Percentiles rank a stretch among this genome's conserved stretches.
phyloP scores from a whole-genome alignment of 2,797 vertebrate species.

The Apogon talboti region DNA sequence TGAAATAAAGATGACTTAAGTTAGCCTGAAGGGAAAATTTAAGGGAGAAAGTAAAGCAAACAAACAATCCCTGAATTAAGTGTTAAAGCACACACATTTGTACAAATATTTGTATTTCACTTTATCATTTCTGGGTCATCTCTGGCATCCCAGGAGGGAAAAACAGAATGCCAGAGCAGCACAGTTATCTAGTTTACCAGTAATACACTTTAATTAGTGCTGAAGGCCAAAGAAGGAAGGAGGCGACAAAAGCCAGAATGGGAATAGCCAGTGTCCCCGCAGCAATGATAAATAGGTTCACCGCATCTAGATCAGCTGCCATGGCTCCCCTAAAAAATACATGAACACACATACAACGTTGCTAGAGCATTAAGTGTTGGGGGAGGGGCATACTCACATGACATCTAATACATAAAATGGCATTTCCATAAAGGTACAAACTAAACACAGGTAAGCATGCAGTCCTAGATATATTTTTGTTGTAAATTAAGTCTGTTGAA shows the following conservation, averaged over 20 bases:
- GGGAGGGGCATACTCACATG: conserved; percentile 10
- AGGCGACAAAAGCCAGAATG: conserved; percentile 93
- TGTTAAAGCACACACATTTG: background rate
- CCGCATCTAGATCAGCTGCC: conserved; percentile 90
- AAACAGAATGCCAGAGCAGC: background rate
- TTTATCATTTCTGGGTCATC: background rate
- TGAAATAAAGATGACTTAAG: too few species aligned
- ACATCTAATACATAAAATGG: too few species aligned
- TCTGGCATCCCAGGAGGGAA: background rate
- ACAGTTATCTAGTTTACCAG: conserved; percentile 84
- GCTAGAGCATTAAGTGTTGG: conserved; percentile 5
- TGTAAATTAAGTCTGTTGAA: background rate
- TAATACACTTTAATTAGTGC: conserved; percentile 94
- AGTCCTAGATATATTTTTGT: background rate
- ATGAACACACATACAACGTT: background rate
- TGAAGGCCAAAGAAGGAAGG: conserved; percentile 93
- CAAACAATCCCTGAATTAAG: background rate
- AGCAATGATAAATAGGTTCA: conserved; percentile 93
- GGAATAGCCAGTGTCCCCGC: conserved; percentile 91
- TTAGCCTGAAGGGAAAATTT: too few species aligned
- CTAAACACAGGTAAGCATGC: background rate
- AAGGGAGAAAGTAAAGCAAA: too few species aligned
- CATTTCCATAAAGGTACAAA: background rate
- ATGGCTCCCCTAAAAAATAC: conserved; percentile 21
- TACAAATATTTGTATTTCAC: background rate